Percentiles rank a stretch among this genome's conserved stretches.
phyloP scores from a whole-genome alignment of 2,888 invertebrate genomes.

The Pollenia griseotomentosa region DNA sequence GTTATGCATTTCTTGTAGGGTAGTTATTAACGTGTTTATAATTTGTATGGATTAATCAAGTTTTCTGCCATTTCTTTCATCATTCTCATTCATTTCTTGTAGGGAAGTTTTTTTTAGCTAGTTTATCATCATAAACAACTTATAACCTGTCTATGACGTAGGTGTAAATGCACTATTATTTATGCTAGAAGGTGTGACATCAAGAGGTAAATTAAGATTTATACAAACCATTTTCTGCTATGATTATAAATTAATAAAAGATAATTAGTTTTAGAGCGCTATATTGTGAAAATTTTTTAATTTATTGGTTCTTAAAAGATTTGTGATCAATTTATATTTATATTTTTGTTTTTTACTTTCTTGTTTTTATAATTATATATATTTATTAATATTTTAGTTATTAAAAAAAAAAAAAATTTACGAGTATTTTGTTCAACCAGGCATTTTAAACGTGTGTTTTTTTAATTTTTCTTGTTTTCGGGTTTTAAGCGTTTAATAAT shows the following conservation, averaged over 20 bases:
- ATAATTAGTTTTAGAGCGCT: slow-evolving; percentile 65
- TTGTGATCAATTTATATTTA: slow-evolving; percentile 54
- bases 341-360: slow-evolving; percentile 26
- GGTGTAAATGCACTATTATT: too few relatives aligned
- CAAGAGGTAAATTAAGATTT: neutral
- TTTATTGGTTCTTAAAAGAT: slow-evolving; percentile 72
- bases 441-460: slow-evolving; percentile 18
- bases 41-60: too few relatives aligned
- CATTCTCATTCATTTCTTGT: too few relatives aligned
- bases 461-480: slow-evolving; percentile 3
- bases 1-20: too few relatives aligned
- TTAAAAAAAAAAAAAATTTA: slow-evolving; percentile 38
- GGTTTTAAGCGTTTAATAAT: slow-evolving; percentile 41
- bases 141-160: too few relatives aligned
- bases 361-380: slow-evolving; percentile 29
- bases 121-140: too few relatives aligned
- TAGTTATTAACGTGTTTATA: too few relatives aligned
- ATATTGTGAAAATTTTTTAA: slow-evolving; percentile 71
- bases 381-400: slow-evolving; percentile 14
- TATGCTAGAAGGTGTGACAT: too few relatives aligned
- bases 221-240: slow-evolving; percentile 40
- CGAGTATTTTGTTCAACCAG: slow-evolving; percentile 49
- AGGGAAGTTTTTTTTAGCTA: too few relatives aligned
- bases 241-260: neutral
- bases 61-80: too few relatives aligned